Conservation (phyloP, 2,113 vertebrate genomes). For the Eurystomus gularis region DNA sequence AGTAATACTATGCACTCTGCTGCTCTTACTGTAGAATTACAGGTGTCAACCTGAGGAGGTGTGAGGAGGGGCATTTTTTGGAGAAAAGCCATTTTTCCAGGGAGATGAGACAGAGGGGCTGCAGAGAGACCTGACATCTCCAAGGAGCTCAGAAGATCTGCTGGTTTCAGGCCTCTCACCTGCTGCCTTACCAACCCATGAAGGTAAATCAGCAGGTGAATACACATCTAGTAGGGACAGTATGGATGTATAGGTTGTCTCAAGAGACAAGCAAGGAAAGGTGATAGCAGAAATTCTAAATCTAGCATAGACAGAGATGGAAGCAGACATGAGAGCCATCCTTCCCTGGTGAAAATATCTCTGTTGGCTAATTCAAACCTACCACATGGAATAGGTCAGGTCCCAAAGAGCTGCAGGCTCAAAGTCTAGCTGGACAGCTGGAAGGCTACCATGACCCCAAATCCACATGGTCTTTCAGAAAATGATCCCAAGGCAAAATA, state of each 20-base stretch:
- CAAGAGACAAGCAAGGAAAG: neutral
- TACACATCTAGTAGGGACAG: rapidly evolving
- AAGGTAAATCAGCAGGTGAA: neutral
- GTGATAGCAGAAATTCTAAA: neutral
- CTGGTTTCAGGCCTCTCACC: neutral
- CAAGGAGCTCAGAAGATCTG: neutral
- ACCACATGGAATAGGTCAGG: neutral
- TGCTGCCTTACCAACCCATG: neutral
- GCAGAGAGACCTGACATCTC: neutral
- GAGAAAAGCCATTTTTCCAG: neutral
- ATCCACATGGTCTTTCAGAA: rapidly evolving
- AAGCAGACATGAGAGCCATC: neutral
- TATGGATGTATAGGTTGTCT: rapidly evolving
- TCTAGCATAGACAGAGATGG: neutral
- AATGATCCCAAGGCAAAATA: neutral
- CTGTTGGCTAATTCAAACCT: neutral
- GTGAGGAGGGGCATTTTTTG: neutral
- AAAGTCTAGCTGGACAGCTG: neutral
- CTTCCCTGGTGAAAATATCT: neutral
- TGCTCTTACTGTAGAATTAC: constrained; percentile 48
- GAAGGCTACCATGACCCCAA: neutral
- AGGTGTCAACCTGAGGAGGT: constrained; percentile 11
- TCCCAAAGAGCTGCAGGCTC: neutral
- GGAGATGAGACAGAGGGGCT: neutral
- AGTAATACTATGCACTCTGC: constrained; percentile 59